phyloP scores from a whole-genome alignment of 1,140 invertebrate species.

The Ostrea denselamellosa region DNA sequence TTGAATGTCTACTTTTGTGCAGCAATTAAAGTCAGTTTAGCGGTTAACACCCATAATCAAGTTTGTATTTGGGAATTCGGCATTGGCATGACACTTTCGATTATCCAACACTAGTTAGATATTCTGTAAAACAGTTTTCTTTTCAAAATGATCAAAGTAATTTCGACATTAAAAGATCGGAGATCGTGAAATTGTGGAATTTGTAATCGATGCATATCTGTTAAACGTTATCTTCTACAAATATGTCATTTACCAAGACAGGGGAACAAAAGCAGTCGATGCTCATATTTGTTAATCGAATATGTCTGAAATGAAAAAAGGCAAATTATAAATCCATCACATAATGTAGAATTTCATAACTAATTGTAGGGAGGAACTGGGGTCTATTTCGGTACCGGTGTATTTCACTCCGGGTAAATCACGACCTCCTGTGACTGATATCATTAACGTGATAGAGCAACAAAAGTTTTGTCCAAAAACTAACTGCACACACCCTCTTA shows the following conservation, averaged over 20 bases:
- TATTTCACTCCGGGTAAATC: not conserved
- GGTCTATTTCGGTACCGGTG: constrained; percentile 7
- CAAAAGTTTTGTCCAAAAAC: not conserved
- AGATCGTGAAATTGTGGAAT: constrained; percentile 6
- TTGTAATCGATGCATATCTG: not conserved
- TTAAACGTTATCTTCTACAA: constrained; percentile 2
- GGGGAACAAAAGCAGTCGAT: not conserved
- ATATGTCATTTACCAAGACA: not conserved
- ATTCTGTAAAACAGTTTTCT: constrained; percentile 14
- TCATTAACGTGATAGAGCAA: constrained; percentile 13
- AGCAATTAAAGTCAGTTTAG: constrained; percentile 6
- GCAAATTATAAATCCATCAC: constrained; percentile 15
- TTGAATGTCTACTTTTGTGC: not conserved
- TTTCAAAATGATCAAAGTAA: constrained; percentile 22
- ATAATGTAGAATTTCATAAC: not conserved
- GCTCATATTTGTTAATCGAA: not conserved
- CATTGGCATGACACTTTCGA: constrained; percentile 11
- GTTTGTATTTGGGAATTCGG: constrained; percentile 16
- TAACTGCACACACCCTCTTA: not conserved
- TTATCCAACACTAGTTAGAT: not conserved
- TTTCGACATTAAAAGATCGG: constrained; percentile 6
- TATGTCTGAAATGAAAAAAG: not conserved
- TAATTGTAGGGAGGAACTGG: constrained; percentile 30
- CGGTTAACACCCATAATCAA: constrained; percentile 17
- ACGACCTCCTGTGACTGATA: not conserved